A percentile compares a stretch with the other conserved stretches of the same genome.
Evolutionary conservation across 2,113 vertebrate species (phyloP).

Genomic region (Mohoua ochrocephala): DNA sequence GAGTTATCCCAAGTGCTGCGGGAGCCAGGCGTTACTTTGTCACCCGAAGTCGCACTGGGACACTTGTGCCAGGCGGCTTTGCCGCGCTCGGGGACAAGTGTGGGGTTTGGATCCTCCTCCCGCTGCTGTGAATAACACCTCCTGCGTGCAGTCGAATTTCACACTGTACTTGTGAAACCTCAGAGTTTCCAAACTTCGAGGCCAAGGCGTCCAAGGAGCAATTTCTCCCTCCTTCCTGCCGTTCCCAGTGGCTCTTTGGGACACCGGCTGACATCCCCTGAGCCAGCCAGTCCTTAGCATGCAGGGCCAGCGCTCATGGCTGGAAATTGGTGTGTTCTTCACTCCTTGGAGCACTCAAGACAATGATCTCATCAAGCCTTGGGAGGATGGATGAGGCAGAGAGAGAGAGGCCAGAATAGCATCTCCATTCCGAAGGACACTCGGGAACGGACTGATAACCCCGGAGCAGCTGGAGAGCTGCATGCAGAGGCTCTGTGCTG

Average conservation of each 20-base stretch:
- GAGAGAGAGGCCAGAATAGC: not conserved
- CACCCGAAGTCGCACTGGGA: not conserved
- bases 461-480: not conserved
- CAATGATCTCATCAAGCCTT: not conserved
- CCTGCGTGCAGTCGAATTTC: not conserved
- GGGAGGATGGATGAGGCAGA: not conserved
- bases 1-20: not conserved
- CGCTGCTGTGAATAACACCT: not conserved
- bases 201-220: not conserved
- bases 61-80: not conserved
- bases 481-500: not conserved
- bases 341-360: not conserved
- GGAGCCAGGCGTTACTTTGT: not conserved
- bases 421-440: not conserved
- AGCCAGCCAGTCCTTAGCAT: not conserved
- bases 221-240: not conserved
- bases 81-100: not conserved
- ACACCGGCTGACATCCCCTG: too few relatives aligned
- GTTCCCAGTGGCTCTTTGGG: accelerated
- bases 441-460: not conserved
- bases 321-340: not conserved
- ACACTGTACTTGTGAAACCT: not conserved
- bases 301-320: not conserved
- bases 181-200: not conserved
- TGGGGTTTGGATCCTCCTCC: not conserved